Evolutionary conservation across 2,113 vertebrate genomes (phyloP).

Genomic region (Aix galericulata): DNA sequence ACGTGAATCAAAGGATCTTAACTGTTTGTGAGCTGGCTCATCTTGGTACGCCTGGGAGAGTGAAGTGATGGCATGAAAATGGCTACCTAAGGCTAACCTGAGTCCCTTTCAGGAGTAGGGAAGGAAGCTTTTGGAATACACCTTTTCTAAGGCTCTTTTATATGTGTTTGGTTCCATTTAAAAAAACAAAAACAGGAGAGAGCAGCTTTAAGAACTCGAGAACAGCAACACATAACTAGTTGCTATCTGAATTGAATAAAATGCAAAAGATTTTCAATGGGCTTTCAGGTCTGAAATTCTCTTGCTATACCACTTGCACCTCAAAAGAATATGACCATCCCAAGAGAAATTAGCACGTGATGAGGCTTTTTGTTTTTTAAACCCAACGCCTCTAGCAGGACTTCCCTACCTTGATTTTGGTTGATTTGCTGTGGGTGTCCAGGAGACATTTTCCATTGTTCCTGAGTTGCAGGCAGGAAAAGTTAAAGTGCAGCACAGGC

Average conservation of each 20-base stretch:
- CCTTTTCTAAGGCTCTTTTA: background rate
- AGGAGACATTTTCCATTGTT: background rate
- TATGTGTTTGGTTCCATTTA: background rate
- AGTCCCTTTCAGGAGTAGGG: background rate
- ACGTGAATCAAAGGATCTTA: conserved; percentile 6
- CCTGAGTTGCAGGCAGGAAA: background rate
- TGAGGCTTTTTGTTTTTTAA: background rate
- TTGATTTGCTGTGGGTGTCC: background rate
- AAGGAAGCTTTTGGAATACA: background rate
- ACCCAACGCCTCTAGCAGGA: background rate
- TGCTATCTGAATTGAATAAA: conserved; percentile 25
- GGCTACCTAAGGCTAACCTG: background rate
- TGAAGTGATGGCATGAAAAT: background rate
- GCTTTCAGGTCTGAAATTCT: background rate
- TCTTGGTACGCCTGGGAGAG: background rate
- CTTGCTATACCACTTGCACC: background rate
- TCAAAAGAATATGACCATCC: background rate
- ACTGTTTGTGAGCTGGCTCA: background rate
- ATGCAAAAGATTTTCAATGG: background rate
- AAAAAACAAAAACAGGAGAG: background rate
- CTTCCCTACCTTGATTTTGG: background rate
- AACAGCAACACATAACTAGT: background rate
- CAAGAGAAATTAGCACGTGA: background rate
- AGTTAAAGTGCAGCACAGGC: background rate
- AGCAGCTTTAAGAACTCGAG: background rate